A percentile compares a stretch with the other conserved stretches of the same genome.
phyloP scores from a whole-genome alignment of 2,888 invertebrate species.

The Flexamia atlantica region DNA sequence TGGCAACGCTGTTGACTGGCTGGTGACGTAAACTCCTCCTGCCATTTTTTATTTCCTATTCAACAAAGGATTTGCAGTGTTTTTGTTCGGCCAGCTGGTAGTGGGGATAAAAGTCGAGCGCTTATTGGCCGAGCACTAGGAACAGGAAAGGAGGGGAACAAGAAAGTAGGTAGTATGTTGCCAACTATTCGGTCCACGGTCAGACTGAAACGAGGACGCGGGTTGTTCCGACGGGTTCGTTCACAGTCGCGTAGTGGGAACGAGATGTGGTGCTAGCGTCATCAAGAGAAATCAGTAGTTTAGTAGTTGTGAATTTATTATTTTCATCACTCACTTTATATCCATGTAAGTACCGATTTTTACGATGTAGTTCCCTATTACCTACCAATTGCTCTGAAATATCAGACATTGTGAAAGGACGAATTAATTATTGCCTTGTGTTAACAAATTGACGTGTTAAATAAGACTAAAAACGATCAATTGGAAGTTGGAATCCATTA shows the following conservation, averaged over 20 bases:
- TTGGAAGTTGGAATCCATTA: too few species aligned
- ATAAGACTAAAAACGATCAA: too few species aligned
- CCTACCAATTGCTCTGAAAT: too few species aligned
- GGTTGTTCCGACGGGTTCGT: not conserved
- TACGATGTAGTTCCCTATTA: too few species aligned
- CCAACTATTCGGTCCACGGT: conserved; percentile 3
- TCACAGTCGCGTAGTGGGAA: not conserved
- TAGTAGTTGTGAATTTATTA: not conserved
- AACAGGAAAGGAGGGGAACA: conserved; percentile 41
- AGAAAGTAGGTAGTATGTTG: conserved; percentile 19
- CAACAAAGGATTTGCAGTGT: conserved; percentile 30
- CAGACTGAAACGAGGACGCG: conserved; percentile 20
- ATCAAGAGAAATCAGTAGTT: not conserved
- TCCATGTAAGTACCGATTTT: not conserved
- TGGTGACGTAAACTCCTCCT: conserved; percentile 15
- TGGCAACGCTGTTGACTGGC: conserved; percentile 26
- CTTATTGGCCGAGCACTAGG: conserved; percentile 18
- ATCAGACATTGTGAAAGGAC: too few species aligned
- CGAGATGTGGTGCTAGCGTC: conserved; percentile 7
- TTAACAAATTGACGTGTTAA: too few species aligned
- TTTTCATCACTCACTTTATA: not conserved
- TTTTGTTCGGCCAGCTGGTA: conserved; percentile 16
- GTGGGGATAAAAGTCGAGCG: not conserved
- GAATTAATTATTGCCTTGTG: too few species aligned
- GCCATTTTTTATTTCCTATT: not conserved